Conservation (phyloP, 2,797 vertebrate genomes). For the Percopsis omiscomaycus region DNA sequence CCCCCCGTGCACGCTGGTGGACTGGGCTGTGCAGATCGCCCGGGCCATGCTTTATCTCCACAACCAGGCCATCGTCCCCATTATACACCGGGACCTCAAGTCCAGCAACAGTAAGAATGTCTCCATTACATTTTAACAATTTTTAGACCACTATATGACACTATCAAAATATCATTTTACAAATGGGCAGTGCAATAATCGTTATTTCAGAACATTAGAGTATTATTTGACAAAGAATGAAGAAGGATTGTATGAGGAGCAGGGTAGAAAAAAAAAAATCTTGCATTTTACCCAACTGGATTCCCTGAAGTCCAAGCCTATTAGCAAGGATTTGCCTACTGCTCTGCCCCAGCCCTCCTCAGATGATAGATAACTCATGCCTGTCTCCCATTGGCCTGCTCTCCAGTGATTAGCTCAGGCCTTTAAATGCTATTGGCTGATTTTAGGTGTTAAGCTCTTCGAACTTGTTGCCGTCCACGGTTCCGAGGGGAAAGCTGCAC, state of each 20-base stretch:
- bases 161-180: too few relatives aligned
- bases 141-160: not conserved
- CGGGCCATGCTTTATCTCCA: slow-evolving; percentile 95
- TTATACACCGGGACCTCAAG: slow-evolving; percentile 96
- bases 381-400: slow-evolving; percentile 53
- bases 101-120: slow-evolving; percentile 96
- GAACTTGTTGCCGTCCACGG: slow-evolving; percentile 44
- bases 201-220: too few relatives aligned
- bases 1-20: slow-evolving; percentile 92
- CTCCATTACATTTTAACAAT: not conserved
- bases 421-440: slow-evolving; percentile 47
- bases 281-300: slow-evolving; percentile 67
- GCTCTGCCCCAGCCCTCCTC: slow-evolving; percentile 47
- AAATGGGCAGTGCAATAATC: too few relatives aligned
- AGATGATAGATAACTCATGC: slow-evolving; percentile 7
- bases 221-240: too few relatives aligned
- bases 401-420: slow-evolving; percentile 40
- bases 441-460: slow-evolving; percentile 50
- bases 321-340: slow-evolving; percentile 72
- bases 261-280: slow-evolving; percentile 54
- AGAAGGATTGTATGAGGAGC: slow-evolving; percentile 15
- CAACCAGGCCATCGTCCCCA: slow-evolving; percentile 91
- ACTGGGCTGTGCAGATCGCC: slow-evolving; percentile 97
- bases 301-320: slow-evolving; percentile 78
- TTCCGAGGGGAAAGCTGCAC: slow-evolving; percentile 35